Conservation (phyloP, 2,113 vertebrate genomes). For the Amblyopsis rosae region DNA sequence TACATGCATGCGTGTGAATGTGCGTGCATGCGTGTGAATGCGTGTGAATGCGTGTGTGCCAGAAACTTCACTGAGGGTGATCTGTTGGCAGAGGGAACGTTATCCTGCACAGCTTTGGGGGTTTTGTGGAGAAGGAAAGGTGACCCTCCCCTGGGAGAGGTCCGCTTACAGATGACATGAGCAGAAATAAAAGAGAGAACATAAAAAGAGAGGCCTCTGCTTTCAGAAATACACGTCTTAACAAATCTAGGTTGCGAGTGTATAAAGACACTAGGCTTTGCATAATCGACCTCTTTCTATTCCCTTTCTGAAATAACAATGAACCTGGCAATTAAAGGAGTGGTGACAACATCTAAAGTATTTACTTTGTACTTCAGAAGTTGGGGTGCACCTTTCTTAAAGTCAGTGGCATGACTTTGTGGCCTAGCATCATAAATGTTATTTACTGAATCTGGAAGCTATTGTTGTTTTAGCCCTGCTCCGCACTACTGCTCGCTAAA, state of each 20-base stretch:
- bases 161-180: slow-evolving; percentile 23
- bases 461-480: not conserved
- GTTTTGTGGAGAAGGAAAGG: slow-evolving; percentile 52
- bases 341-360: not conserved
- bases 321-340: not conserved
- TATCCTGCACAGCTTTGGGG: slow-evolving; percentile 45
- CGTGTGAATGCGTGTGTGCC: not conserved
- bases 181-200: slow-evolving; percentile 15
- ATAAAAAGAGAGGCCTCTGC: slow-evolving; percentile 19
- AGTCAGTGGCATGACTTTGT: not conserved
- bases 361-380: not conserved
- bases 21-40: slow-evolving; percentile 2
- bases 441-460: not conserved
- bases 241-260: slow-evolving; percentile 13
- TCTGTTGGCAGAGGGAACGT: slow-evolving; percentile 45
- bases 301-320: not conserved
- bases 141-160: slow-evolving; percentile 54
- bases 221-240: slow-evolving; percentile 23
- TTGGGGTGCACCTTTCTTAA: not conserved
- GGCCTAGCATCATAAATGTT: not conserved
- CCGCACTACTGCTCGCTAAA: too few species aligned
- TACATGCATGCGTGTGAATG: slow-evolving; percentile 1
- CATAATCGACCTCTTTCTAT: not conserved
- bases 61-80: slow-evolving; percentile 42
- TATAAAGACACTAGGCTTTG: not conserved